phyloP scores from a whole-genome alignment of 1,140 invertebrate species.

The Microplitis demolitor region DNA sequence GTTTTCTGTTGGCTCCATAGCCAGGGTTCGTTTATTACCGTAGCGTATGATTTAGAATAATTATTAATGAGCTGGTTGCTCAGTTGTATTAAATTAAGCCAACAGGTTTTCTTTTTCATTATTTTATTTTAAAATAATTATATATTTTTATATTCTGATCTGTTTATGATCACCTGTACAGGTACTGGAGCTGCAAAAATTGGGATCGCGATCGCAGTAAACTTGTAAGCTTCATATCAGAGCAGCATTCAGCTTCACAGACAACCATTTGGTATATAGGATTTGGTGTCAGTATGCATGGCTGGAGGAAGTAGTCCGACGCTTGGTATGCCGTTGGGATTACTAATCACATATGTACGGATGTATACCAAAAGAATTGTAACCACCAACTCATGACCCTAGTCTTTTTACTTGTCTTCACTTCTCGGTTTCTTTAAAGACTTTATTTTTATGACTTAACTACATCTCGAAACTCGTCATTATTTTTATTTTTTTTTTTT shows the following conservation, averaged over 20 bases:
- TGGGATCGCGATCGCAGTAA: slow-evolving; percentile 15
- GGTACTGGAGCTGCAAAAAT: neutral
- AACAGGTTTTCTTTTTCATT: no score
- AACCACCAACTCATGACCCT: neutral
- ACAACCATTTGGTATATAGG: slow-evolving; percentile 52
- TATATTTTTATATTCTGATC: neutral
- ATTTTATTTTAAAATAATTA: neutral
- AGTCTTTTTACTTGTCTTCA: neutral
- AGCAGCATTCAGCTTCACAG: slow-evolving; percentile 16
- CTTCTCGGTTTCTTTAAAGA: neutral
- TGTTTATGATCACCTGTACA: neutral
- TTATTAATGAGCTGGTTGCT: no score
- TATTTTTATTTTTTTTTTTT: no score
- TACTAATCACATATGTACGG: slow-evolving; percentile 57
- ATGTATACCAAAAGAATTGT: slow-evolving; percentile 9
- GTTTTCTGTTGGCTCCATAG: no score
- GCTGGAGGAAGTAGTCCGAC: slow-evolving; percentile 54
- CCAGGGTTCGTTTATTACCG: no score
- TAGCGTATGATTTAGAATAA: no score
- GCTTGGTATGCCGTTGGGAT: slow-evolving; percentile 45
- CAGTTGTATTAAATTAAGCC: no score
- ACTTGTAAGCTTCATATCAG: neutral
- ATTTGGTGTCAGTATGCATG: slow-evolving; percentile 58
- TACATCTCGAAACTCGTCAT: no score
- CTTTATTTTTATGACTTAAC: neutral